phyloP scores from a whole-genome alignment of 2,888 invertebrate genomes.

The Coelogynopora nodosa region DNA sequence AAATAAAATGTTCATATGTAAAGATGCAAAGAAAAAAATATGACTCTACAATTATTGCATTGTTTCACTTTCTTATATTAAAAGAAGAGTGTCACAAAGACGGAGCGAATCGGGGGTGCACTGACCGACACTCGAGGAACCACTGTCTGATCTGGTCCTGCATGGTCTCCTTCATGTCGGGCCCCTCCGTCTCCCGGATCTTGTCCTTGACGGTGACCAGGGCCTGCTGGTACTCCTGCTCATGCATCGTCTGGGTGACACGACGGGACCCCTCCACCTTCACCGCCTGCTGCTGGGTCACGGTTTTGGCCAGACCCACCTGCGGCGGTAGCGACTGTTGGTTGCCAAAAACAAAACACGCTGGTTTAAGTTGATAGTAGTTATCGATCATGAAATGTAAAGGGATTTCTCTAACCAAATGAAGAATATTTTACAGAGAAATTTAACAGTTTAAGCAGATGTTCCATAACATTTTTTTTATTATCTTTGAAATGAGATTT shows the following conservation, averaged over 20 bases:
- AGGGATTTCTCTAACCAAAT: too few species aligned
- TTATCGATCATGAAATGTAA: too few species aligned
- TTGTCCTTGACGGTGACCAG: constrained; percentile 66
- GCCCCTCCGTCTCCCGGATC: constrained; percentile 71
- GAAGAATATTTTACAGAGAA: too few species aligned
- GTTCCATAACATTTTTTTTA: too few species aligned
- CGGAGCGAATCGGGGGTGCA: constrained; percentile 52
- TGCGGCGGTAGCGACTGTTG: constrained; percentile 52
- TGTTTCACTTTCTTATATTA: too few species aligned
- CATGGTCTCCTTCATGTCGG: constrained; percentile 77
- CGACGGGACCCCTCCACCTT: constrained; percentile 64
- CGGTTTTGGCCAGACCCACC: constrained; percentile 52
- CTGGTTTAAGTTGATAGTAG: too few species aligned
- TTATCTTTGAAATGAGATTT: too few species aligned
- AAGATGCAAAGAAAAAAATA: too few species aligned
- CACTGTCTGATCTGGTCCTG: constrained; percentile 80
- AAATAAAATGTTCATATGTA: too few species aligned
- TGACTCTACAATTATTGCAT: too few species aligned
- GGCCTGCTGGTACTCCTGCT: constrained; percentile 71
- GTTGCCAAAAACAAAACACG: too few species aligned
- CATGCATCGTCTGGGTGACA: constrained; percentile 69
- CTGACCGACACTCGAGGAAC: constrained; percentile 74
- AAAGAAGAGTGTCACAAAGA: neutral
- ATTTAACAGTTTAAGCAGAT: too few species aligned
- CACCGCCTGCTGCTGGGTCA: constrained; percentile 53